These are phyloP conservation scores for Endotricha flammealis DNA, from an alignment of 2,888 invertebrate genomes.

Conservation along the genomic window DNA sequence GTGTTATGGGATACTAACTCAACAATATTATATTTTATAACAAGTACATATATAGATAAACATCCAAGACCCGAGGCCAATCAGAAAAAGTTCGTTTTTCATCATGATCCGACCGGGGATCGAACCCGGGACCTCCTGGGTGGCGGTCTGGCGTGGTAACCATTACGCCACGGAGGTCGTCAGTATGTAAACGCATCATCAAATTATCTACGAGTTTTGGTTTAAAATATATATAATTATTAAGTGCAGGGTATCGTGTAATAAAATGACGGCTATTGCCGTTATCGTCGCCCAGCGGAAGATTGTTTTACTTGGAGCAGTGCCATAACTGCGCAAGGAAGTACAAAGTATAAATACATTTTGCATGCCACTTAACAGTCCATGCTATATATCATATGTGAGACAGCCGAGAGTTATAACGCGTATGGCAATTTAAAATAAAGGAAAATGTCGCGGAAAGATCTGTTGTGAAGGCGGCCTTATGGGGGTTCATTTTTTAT, in stretches of 20 bases:
- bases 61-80: too few relatives aligned
- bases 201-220: too few relatives aligned
- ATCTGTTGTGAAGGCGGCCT: not conserved
- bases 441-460: not conserved
- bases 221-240: constrained; percentile 22
- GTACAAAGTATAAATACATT: constrained; percentile 75
- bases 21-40: too few relatives aligned
- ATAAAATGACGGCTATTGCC: constrained; percentile 57
- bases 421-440: constrained; percentile 19
- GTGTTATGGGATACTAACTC: too few relatives aligned
- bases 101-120: too few relatives aligned
- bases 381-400: constrained; percentile 55
- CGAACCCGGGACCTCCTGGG: too few relatives aligned
- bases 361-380: constrained; percentile 75
- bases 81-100: too few relatives aligned
- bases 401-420: constrained; percentile 48
- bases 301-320: constrained; percentile 73
- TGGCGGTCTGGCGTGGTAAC: too few relatives aligned
- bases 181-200: too few relatives aligned
- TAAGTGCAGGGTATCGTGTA: constrained; percentile 52
- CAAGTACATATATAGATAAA: too few relatives aligned
- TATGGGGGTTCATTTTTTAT: constrained; percentile 1
- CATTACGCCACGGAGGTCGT: too few relatives aligned
- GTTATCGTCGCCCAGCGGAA: constrained; percentile 62
- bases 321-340: constrained; percentile 74